Percentiles rank a stretch among this genome's conserved stretches.
These are phyloP conservation scores for Dinoponera quadriceps DNA, from an alignment of 1,140 invertebrate species.

Conservation along the genomic window DNA sequence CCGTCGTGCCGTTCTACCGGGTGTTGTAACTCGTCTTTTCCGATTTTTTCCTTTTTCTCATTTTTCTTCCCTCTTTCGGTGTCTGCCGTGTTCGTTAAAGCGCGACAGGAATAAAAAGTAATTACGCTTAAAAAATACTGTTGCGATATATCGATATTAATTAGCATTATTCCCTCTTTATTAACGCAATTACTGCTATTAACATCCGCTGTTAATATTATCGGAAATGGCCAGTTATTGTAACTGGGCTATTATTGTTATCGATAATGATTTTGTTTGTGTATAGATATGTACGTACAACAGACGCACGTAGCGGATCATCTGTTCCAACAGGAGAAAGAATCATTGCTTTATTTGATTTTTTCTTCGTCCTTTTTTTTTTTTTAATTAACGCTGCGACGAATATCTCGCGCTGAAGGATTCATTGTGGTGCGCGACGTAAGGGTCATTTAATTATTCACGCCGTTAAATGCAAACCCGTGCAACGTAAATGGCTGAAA, in stretches of 20 bases:
- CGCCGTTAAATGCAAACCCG: too few relatives aligned
- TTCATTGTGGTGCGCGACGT: too few relatives aligned
- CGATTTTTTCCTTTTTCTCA: background rate
- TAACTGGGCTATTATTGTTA: background rate
- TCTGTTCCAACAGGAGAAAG: too few relatives aligned
- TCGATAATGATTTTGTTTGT: background rate
- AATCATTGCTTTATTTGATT: too few relatives aligned
- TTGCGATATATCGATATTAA: background rate
- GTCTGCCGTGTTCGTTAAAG: too few relatives aligned
- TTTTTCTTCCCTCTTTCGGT: too few relatives aligned
- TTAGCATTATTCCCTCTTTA: constrained; percentile 9
- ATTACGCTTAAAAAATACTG: background rate
- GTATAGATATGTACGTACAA: background rate
- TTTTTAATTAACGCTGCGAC: too few relatives aligned
- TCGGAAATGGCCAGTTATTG: background rate
- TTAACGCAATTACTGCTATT: background rate
- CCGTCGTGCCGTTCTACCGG: background rate
- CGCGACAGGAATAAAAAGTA: background rate
- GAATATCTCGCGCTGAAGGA: too few relatives aligned
- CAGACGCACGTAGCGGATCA: background rate
- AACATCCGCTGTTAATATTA: constrained; percentile 19
- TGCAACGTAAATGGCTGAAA: too few relatives aligned
- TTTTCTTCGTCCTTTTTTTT: too few relatives aligned
- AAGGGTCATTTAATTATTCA: too few relatives aligned
- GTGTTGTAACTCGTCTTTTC: constrained; percentile 10